Percentiles rank a stretch among this genome's conserved stretches.
phyloP scores from a whole-genome alignment of 2,888 invertebrate genomes.

The Eudemis profundana region DNA sequence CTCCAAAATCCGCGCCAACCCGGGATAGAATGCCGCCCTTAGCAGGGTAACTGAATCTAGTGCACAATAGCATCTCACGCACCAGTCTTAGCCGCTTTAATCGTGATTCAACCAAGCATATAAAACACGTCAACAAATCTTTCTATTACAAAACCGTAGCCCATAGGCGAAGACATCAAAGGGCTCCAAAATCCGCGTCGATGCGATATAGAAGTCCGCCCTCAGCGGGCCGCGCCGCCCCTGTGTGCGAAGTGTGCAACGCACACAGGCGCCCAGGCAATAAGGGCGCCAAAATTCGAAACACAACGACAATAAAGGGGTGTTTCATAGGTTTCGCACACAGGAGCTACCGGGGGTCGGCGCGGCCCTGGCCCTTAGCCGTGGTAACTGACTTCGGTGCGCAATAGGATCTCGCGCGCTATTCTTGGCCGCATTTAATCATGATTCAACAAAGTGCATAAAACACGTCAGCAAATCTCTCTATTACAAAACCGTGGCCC shows the following conservation, averaged over 20 bases:
- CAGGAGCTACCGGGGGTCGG: no score
- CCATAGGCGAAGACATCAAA: constrained; percentile 68
- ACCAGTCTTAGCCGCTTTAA: background rate
- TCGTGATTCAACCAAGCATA: constrained; percentile 9
- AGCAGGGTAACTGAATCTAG: background rate
- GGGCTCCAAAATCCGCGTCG: constrained; percentile 76
- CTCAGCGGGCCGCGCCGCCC: constrained; percentile 63
- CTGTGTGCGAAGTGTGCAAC: constrained; percentile 81
- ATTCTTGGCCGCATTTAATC: background rate
- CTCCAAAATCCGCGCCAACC: constrained; percentile 77
- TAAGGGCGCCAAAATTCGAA: no score
- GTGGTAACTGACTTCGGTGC: background rate
- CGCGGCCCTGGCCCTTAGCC: no score
- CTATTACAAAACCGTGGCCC: constrained; percentile 45
- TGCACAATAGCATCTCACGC: background rate
- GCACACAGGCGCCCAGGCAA: constrained; percentile 63
- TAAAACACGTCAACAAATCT: constrained; percentile 26
- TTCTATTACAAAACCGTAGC: constrained; percentile 42
- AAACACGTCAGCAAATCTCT: constrained; percentile 26
- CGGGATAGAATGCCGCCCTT: constrained; percentile 78
- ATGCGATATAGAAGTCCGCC: constrained; percentile 76
- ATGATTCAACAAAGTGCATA: constrained; percentile 19
- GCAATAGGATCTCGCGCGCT: background rate
- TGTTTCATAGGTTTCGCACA: no score
- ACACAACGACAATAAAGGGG: no score